Evolutionary conservation across 2,888 invertebrate species (phyloP), one percentile per base, ranked within the genome.

Genomic region (Diaphora mendica): DNA sequence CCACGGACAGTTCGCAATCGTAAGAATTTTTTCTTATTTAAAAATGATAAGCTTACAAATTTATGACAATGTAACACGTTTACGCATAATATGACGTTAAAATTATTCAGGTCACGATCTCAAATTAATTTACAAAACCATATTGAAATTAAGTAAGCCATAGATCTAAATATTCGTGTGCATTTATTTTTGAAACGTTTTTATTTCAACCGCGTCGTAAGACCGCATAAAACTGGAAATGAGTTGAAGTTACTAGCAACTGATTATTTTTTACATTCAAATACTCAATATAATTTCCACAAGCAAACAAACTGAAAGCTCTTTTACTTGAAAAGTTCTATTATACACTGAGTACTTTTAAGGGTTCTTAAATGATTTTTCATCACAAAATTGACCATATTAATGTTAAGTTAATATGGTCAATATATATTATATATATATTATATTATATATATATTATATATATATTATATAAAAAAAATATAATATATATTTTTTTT

Each of bases 81-180:
- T 51, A 73, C 42, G 70, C 62, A 71, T 83, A 74, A 77, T 80
- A 64, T 42, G 71, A 77, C 65, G 73, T 72, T 20, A 68, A 81
- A 71, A 79, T 79, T 62, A 73, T 79, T 77, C 67, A 75, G 76
- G 70, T 68, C 75, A 70, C 17, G 71, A 79, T 62, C 77, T 66
- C 39, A 68, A 76, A 83, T 79, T 70, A 77, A 81, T 79, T 76
- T 65, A 64, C 33, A 42, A 64, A 39, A 9, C 35, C 35, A 48
- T 70, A 74, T 30, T 64, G 55, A 39, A 72, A 68, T 75, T 76
- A 15, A 59, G 68, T 73, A 70, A 76, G 70, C 44, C 26, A 26
- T 70, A 35, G 30, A 62, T 62, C 62, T 26, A 62, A 62, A 62
- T 30, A 62, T 17, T 30, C 15, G 2, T 30, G 30, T 30, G 26